Evolutionary conservation across 2,797 vertebrate genomes (phyloP).

Genomic region (Oryzias dopingdopingensis): DNA sequence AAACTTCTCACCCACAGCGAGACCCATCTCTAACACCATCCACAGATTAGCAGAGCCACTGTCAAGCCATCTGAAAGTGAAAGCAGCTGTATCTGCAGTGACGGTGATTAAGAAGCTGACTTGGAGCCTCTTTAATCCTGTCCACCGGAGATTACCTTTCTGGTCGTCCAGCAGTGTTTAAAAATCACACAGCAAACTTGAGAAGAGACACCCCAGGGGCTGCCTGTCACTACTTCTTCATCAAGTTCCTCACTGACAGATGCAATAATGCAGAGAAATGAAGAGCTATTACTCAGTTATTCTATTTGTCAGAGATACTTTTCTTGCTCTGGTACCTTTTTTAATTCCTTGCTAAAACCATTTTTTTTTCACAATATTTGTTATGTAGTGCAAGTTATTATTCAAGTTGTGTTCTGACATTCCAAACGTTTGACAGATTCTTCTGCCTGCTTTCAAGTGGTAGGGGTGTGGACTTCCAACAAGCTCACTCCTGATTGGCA

Average conservation of each 20-base stretch:
- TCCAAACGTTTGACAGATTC: too few species aligned
- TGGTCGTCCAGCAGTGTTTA: slow-evolving; percentile 49
- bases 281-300: too few species aligned
- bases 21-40: slow-evolving; percentile 35
- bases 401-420: too few species aligned
- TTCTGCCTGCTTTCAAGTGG: too few species aligned
- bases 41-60: slow-evolving; percentile 53
- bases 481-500: too few species aligned
- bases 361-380: too few species aligned
- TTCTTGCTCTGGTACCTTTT: too few species aligned
- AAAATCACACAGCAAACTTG: slow-evolving; percentile 41
- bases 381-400: too few species aligned
- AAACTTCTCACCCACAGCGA: slow-evolving; percentile 14
- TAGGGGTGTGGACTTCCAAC: too few species aligned
- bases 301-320: too few species aligned
- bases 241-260: slow-evolving; percentile 4
- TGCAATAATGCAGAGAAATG: not conserved
- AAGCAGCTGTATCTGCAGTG: slow-evolving; percentile 59
- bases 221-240: slow-evolving; percentile 2
- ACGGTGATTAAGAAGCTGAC: slow-evolving; percentile 52
- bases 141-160: slow-evolving; percentile 63
- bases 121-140: slow-evolving; percentile 67
- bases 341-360: too few species aligned
- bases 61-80: slow-evolving; percentile 50
- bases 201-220: slow-evolving; percentile 25